phyloP scores from a whole-genome alignment of 2,113 vertebrate species.

The Amblyopsis rosae region DNA sequence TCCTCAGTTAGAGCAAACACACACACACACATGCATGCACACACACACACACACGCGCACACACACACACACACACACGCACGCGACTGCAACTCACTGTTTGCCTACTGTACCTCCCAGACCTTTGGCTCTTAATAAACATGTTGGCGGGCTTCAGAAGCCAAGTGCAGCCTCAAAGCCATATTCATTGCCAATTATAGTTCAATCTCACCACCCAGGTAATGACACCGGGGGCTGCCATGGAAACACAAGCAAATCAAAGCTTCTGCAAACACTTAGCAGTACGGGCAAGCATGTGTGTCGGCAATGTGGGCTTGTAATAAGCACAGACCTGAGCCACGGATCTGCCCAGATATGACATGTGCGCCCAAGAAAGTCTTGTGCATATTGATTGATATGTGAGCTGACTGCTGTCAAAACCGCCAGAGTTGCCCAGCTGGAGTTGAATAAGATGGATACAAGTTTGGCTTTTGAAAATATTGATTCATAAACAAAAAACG shows the following conservation, averaged over 20 bases:
- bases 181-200: not conserved
- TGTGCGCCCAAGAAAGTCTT: not conserved
- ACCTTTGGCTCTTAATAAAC: no score
- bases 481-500: not conserved
- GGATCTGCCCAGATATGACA: not conserved
- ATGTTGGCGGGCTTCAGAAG: not conserved
- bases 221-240: not conserved
- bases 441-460: not conserved
- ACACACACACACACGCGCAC: not conserved
- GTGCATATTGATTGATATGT: not conserved
- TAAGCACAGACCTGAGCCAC: no score
- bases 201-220: not conserved
- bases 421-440: slow-evolving; percentile 5
- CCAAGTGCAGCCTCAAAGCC: not conserved
- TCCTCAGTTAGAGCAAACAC: not conserved
- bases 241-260: not conserved
- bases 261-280: not conserved
- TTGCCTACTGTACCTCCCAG: no score
- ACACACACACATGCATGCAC: not conserved
- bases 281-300: not conserved
- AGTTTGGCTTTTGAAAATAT: not conserved
- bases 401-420: slow-evolving; percentile 5
- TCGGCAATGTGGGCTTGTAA: no score
- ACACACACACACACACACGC: no score
- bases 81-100: no score